A percentile compares a stretch with the other conserved stretches of the same genome.
These are phyloP conservation scores for Nephila pilipes DNA, from an alignment of 1,140 invertebrate genomes.

Conservation along the genomic window DNA sequence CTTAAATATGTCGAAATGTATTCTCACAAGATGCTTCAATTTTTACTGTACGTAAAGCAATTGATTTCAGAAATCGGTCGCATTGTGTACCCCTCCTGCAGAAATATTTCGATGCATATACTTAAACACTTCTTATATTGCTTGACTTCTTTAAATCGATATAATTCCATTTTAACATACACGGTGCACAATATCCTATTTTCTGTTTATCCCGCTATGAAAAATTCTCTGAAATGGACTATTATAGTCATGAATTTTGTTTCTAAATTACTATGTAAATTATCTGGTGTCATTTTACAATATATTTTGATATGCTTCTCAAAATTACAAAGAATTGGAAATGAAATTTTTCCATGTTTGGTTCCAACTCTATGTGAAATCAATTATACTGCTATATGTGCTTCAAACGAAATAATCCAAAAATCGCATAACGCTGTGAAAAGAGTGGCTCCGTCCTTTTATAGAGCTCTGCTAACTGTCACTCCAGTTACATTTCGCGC, in stretches of 20 bases:
- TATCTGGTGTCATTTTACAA: background rate
- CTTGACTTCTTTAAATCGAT: background rate
- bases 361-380: slow-evolving; percentile 18
- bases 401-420: background rate
- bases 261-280: background rate
- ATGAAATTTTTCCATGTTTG: background rate
- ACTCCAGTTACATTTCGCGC: slow-evolving; percentile 34
- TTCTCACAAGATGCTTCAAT: background rate
- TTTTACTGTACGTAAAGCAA: background rate
- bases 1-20: background rate
- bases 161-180: background rate
- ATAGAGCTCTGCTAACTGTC: background rate
- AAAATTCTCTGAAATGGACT: background rate
- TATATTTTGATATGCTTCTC: background rate
- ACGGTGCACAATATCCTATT: background rate
- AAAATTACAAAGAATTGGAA: background rate
- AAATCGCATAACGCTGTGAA: slow-evolving; percentile 12
- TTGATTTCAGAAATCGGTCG: background rate
- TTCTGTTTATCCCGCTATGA: background rate
- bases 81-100: background rate
- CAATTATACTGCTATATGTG: background rate
- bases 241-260: background rate
- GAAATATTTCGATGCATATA: background rate
- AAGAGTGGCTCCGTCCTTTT: slow-evolving; percentile 5
- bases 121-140: background rate